phyloP scores from a whole-genome alignment of 2,113 vertebrate genomes.

The Hemiscyllium ocellatum region DNA sequence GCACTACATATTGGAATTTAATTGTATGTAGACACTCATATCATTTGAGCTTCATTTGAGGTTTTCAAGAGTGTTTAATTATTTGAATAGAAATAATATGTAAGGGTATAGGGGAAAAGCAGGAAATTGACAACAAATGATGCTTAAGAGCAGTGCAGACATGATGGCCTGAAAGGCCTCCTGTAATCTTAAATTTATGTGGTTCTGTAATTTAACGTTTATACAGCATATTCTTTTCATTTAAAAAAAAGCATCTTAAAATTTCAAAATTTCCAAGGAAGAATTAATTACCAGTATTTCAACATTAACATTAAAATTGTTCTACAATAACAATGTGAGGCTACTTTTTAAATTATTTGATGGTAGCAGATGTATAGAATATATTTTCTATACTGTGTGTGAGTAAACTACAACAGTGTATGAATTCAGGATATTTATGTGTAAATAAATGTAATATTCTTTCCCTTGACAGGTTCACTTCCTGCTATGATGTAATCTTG shows the following conservation, averaged over 20 bases:
- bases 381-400: not conserved
- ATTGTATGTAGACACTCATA: not conserved
- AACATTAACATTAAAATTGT: not conserved
- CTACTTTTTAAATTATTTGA: not conserved
- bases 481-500: constrained; percentile 65
- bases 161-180: too few relatives aligned
- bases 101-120: too few relatives aligned
- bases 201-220: not conserved
- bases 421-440: not conserved
- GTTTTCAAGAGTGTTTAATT: too few relatives aligned
- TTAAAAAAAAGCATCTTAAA: not conserved
- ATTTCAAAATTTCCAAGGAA: not conserved
- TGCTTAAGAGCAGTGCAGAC: too few relatives aligned
- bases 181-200: too few relatives aligned
- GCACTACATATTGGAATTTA: not conserved
- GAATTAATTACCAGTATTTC: not conserved
- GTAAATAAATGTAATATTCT: not conserved
- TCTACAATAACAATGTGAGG: not conserved
- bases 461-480: constrained; percentile 60
- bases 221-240: not conserved
- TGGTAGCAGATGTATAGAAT: not conserved
- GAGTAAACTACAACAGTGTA: not conserved
- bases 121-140: too few relatives aligned
- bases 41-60: too few relatives aligned
- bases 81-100: too few relatives aligned